Percentiles rank a stretch among this genome's conserved stretches.
Evolutionary conservation across 2,888 invertebrate species (phyloP).

Genomic region (Troides aeacus): DNA sequence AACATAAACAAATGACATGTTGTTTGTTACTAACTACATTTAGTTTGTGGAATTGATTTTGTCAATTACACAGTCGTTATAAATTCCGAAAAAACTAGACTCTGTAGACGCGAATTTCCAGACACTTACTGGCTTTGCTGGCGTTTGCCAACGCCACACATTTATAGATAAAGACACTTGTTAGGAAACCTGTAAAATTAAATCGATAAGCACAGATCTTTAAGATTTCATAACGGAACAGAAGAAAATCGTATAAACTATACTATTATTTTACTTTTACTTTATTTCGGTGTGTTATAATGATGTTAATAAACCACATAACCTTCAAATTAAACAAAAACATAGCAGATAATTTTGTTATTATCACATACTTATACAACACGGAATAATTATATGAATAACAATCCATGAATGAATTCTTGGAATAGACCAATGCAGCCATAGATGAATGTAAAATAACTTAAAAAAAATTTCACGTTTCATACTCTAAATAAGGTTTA

Average conservation of each 20-base stretch:
- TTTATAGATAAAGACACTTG: slow-evolving; percentile 15
- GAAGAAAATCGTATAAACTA: neutral
- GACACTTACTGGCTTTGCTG: neutral
- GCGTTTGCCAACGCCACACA: slow-evolving; percentile 2
- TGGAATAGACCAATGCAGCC: neutral
- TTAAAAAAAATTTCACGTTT: slow-evolving; percentile 47
- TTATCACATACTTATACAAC: neutral
- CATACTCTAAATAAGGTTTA: slow-evolving; percentile 50
- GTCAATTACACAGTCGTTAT: too few relatives aligned
- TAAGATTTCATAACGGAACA: neutral
- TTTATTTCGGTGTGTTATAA: neutral
- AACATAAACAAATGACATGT: too few relatives aligned
- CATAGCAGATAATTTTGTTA: too few relatives aligned
- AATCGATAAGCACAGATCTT: neutral
- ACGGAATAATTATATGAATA: neutral
- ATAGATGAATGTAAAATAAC: neutral
- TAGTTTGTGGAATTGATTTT: too few relatives aligned
- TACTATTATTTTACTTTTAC: neutral
- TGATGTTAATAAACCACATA: too few relatives aligned
- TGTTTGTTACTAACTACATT: too few relatives aligned
- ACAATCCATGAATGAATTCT: neutral
- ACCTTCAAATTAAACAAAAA: too few relatives aligned
- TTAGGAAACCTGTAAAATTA: slow-evolving; percentile 13
- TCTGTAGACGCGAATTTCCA: neutral
- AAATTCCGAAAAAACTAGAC: too few relatives aligned